Conservation (phyloP, 2,888 invertebrate species). For the Myopa tessellatipennis region DNA sequence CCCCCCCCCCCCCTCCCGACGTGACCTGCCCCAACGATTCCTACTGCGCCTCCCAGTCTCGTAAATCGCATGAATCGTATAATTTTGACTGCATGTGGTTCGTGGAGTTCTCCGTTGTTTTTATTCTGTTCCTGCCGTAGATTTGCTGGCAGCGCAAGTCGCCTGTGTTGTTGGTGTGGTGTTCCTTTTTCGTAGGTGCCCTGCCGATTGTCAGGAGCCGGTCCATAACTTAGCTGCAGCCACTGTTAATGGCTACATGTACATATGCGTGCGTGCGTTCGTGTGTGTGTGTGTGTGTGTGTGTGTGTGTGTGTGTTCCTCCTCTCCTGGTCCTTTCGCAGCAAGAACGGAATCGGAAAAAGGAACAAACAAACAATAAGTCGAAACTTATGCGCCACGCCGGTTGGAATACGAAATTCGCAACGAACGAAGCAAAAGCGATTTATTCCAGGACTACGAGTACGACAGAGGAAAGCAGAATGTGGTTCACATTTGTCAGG, state of each 20-base stretch:
- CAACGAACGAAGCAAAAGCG: conserved; percentile 11
- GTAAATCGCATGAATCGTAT: conserved; percentile 64
- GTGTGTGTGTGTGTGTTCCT: conserved; percentile 14
- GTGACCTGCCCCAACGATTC: conserved; percentile 36
- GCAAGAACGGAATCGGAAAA: neutral
- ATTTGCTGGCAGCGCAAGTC: conserved; percentile 29
- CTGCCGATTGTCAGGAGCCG: conserved; percentile 34
- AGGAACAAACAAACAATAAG: conserved; percentile 34
- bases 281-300: neutral
- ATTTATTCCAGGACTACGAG: conserved; percentile 17
- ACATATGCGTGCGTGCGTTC: neutral
- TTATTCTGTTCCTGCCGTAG: neutral
- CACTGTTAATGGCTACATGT: neutral
- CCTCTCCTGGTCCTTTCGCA: conserved; percentile 4
- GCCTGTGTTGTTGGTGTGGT: neutral
- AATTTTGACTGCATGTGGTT: conserved; percentile 61
- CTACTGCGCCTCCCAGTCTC: conserved; percentile 45
- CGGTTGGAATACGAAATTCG: conserved; percentile 24
- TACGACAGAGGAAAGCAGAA: conserved; percentile 23
- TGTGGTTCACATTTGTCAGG: conserved; percentile 34
- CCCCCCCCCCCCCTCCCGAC: neutral
- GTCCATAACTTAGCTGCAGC: conserved; percentile 23
- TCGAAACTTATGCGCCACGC: conserved; percentile 27
- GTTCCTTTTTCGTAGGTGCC: conserved; percentile 35
- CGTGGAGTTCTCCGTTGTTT: conserved; percentile 14